phyloP scores from a whole-genome alignment of 2,797 vertebrate genomes.

The Tachyglossus aculeatus region DNA sequence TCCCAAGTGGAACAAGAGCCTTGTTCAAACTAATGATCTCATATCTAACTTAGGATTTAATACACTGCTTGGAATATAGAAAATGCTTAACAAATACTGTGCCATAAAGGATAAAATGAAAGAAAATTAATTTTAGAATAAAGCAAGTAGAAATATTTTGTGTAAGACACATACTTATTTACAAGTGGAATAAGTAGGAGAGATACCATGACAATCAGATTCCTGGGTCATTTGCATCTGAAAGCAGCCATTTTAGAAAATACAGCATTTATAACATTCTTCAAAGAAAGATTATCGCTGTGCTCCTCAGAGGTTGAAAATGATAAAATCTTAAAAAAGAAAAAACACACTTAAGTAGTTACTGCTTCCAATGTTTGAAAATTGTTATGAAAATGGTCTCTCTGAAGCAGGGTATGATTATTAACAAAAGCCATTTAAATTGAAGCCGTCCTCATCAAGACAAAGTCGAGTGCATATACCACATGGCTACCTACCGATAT shows the following conservation, averaged over 20 bases:
- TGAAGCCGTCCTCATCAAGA: not conserved
- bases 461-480: not conserved
- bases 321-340: not conserved
- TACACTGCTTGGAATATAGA: too few species aligned
- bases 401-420: not conserved
- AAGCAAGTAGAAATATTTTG: too few species aligned
- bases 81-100: too few species aligned
- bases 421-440: conserved; percentile 17
- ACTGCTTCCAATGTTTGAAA: conserved; percentile 1
- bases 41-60: too few species aligned
- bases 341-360: conserved; percentile 1
- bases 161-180: conserved; percentile 27
- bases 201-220: conserved; percentile 13
- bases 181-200: conserved; percentile 36
- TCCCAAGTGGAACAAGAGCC: too few species aligned
- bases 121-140: too few species aligned
- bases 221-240: conserved; percentile 25
- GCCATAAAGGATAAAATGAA: too few species aligned
- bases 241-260: conserved; percentile 25
- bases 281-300: not conserved
- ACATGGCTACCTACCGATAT: not conserved
- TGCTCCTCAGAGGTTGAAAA: conserved; percentile 8
- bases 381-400: not conserved
- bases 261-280: not conserved
- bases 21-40: too few species aligned